Evolutionary conservation across 2,888 invertebrate species (phyloP).

Genomic region (Silvanus unidentatus): DNA sequence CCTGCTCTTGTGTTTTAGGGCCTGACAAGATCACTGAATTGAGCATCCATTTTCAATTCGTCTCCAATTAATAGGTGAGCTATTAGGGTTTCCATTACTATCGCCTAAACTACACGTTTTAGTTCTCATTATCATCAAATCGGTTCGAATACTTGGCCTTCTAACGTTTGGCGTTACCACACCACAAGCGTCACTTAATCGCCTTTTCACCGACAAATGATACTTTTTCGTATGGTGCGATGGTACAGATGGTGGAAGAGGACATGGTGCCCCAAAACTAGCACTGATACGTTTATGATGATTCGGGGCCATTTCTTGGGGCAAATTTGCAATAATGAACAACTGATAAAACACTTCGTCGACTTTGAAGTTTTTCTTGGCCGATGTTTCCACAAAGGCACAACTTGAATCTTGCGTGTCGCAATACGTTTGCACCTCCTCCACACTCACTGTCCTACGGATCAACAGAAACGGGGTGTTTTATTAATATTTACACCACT

Average conservation of each 20-base stretch:
- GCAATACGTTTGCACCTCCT: slow-evolving; percentile 74
- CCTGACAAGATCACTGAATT: slow-evolving; percentile 28
- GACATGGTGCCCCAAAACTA: slow-evolving; percentile 70
- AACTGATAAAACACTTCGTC: slow-evolving; percentile 81
- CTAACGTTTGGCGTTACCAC: slow-evolving; percentile 84
- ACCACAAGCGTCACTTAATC: slow-evolving; percentile 81
- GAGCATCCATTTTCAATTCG: slow-evolving; percentile 33
- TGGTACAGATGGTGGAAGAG: slow-evolving; percentile 61
- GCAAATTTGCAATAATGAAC: slow-evolving; percentile 75
- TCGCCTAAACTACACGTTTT: slow-evolving; percentile 72
- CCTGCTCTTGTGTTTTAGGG: too few relatives aligned
- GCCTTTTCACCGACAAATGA: slow-evolving; percentile 73
- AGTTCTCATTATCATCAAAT: slow-evolving; percentile 81
- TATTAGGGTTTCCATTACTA: slow-evolving; percentile 53
- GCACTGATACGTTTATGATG: slow-evolving; percentile 76
- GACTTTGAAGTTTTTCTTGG: slow-evolving; percentile 72
- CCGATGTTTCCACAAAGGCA: slow-evolving; percentile 77
- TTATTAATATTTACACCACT: neutral
- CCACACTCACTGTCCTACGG: slow-evolving; percentile 65
- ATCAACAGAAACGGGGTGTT: slow-evolving; percentile 15
- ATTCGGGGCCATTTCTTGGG: slow-evolving; percentile 84
- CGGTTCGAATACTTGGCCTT: slow-evolving; percentile 81
- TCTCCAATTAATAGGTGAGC: slow-evolving; percentile 43
- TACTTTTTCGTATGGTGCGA: slow-evolving; percentile 65
- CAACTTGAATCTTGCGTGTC: slow-evolving; percentile 70